Conservation (phyloP, 1,140 invertebrate species). For the Orius laevigatus region DNA sequence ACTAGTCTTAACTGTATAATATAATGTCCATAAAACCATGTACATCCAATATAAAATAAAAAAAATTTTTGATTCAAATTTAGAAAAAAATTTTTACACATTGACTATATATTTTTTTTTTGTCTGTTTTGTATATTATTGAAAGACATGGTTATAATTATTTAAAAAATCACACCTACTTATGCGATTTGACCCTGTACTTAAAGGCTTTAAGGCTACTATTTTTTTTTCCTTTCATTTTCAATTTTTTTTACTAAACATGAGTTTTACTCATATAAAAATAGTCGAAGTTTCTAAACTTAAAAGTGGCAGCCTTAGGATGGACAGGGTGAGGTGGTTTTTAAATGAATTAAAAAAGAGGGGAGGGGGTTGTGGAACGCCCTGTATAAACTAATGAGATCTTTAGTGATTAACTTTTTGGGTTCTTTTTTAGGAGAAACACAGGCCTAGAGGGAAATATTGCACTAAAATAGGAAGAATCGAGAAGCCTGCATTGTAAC, state of each 20-base stretch:
- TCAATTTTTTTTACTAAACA: constrained; percentile 11
- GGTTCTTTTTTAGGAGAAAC: no score
- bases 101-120: constrained; percentile 2
- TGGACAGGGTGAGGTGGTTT: no score
- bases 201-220: constrained; percentile 17
- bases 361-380: no score
- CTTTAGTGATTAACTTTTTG: no score
- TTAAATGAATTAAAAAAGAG: no score
- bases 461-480: no score
- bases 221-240: constrained; percentile 1
- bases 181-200: constrained; percentile 17
- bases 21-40: constrained; percentile 15
- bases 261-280: constrained; percentile 14
- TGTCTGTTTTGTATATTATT: constrained; percentile 13
- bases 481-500: no score
- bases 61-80: background rate
- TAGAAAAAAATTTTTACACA: constrained; percentile 1
- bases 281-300: constrained; percentile 2
- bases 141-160: constrained; percentile 17
- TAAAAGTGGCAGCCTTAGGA: no score
- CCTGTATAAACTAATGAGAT: no score
- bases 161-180: constrained; percentile 16
- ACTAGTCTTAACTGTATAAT: constrained; percentile 17
- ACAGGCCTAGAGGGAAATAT: no score
- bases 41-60: constrained; percentile 14